These are phyloP conservation scores for Amaurobius ferox DNA, from an alignment of 2,888 invertebrate genomes.

Conservation along the genomic window DNA sequence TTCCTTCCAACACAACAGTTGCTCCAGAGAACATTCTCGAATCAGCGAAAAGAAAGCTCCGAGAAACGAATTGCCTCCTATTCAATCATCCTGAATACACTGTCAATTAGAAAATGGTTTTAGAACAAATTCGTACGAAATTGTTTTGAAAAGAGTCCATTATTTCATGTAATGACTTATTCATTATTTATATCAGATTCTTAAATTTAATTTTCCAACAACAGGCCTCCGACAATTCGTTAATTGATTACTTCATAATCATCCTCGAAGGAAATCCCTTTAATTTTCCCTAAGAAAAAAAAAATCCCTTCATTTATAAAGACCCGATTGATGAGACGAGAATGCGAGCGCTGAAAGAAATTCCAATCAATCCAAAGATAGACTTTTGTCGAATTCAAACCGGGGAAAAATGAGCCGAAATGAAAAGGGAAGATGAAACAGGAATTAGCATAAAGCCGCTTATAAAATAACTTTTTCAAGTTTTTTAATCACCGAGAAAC, in stretches of 20 bases:
- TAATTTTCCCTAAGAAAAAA: not conserved
- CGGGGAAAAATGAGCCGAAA: not conserved
- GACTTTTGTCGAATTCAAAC: not conserved
- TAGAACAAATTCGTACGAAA: not conserved
- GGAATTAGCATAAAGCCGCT: constrained; percentile 33
- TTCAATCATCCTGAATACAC: not conserved
- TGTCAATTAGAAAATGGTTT: constrained; percentile 5
- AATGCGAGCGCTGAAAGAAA: not conserved
- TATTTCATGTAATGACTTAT: not conserved
- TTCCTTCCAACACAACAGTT: too few relatives aligned
- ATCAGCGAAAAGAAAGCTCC: not conserved
- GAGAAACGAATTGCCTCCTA: not conserved
- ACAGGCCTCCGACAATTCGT: not conserved
- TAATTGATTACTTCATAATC: constrained; percentile 13
- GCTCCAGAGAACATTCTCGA: too few relatives aligned
- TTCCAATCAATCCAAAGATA: not conserved
- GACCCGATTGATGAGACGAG: not conserved
- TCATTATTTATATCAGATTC: not conserved
- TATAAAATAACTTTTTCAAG: constrained; percentile 50
- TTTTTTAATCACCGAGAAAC: constrained; percentile 7
- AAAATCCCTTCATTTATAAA: not conserved
- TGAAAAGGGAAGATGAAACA: not conserved
- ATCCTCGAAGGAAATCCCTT: not conserved
- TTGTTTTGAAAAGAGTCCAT: not conserved
- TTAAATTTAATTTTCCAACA: constrained; percentile 3